phyloP scores from a whole-genome alignment of 2,888 invertebrate species.

The Hypercompe scribonia region DNA sequence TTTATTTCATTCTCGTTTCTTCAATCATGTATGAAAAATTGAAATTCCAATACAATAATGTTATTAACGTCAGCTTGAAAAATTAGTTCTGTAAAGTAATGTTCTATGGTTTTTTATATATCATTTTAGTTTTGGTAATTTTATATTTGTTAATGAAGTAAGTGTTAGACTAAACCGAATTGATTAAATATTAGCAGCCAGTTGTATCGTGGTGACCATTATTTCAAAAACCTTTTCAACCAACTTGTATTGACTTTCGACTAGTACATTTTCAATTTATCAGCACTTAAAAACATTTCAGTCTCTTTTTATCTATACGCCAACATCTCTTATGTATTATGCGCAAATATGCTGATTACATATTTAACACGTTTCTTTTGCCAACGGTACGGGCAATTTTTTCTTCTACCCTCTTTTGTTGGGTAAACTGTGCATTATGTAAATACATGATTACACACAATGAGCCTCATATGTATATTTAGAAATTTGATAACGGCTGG shows the following conservation, averaged over 20 bases:
- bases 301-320: constrained; percentile 8
- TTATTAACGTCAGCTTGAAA: not conserved
- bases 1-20: constrained; percentile 20
- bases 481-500: constrained; percentile 45
- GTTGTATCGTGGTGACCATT: not conserved
- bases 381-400: constrained; percentile 23
- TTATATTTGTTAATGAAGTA: not conserved
- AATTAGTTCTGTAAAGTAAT: not conserved
- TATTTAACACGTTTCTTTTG: constrained; percentile 34
- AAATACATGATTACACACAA: constrained; percentile 54
- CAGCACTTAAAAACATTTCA: constrained; percentile 11
- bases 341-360: constrained; percentile 34
- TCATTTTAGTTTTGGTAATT: too few species aligned
- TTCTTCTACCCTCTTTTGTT: constrained; percentile 37
- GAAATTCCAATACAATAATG: not conserved
- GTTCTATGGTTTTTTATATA: not conserved
- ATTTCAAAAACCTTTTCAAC: not conserved
- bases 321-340: constrained; percentile 32
- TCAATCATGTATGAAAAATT: not conserved
- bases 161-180: not conserved
- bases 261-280: not conserved
- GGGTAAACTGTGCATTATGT: constrained; percentile 50
- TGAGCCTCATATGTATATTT: constrained; percentile 50
- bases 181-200: not conserved
- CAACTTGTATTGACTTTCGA: not conserved